Base-by-base conservation (phyloP, 1,140 invertebrate species). In the Pseudomyrmex flavicornis region DNA sequence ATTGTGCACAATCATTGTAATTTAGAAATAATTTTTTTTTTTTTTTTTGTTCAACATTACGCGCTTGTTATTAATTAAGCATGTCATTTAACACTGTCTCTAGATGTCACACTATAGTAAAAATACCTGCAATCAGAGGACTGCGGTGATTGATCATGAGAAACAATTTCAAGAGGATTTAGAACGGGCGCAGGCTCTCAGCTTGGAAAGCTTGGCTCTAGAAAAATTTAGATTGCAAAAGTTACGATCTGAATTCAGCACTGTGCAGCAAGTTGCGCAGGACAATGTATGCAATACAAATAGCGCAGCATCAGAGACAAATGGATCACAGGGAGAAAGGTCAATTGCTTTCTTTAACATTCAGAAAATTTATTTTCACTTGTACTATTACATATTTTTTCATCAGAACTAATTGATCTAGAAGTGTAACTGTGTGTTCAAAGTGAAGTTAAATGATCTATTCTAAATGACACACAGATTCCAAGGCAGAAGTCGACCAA, bases 91-190 rank as follows among this genome's bases (percentile, higher is more conserved):
- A 35, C 5, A 72, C 82, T 83, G 79, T 74, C 90, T 87, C 0
- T 82, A 95, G 94, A 95, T 95, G 95, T 95, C 95, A 85, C 93
- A 93, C 84, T 94, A 91, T 73, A 89, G 88, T 85, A 92, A 87
- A 88, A 93, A 92, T 66, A 82, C 90, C 54, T 87, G 87, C 56
- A 74, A 85, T 75, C 93, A 92, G 70, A 91, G 88, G 83, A 89
- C 88, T 75, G 84, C 90, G 84, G 91, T 93, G 91, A 91, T 93
- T 85, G 97, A 97, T 91, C 97, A 97, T 95, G 97, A 98, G 89
- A 95, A 96, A 88, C 96, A 98, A 92, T 98, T 97, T 92, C 95
- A 97, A 94, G 97, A 97, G 86, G 97, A 98, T 92, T 94, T 98
- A 91, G 97, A 98, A 93, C 96, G 96, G 91, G 97, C 97, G 7